Evolutionary conservation across 2,797 vertebrate genomes (phyloP).

Genomic region (Sebastes alutus): DNA sequence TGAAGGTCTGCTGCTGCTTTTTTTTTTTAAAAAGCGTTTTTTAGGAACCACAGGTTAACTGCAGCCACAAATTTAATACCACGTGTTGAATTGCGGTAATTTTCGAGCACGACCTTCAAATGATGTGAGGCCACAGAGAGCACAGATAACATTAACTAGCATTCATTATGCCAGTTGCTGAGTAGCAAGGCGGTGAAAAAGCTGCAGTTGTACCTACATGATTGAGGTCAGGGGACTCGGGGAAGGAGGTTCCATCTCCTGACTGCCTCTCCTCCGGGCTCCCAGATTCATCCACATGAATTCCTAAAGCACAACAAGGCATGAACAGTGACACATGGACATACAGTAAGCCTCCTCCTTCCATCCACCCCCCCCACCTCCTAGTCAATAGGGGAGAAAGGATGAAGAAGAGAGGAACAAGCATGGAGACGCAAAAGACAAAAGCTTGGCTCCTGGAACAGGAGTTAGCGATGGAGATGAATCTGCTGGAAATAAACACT

Average conservation of each 20-base stretch:
- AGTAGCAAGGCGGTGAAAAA: slow-evolving; percentile 14
- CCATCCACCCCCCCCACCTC: slow-evolving; percentile 36
- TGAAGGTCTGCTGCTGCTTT: slow-evolving; percentile 51
- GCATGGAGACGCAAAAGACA: slow-evolving; percentile 26
- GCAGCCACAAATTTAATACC: not conserved
- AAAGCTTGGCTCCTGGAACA: slow-evolving; percentile 23
- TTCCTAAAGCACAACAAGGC: slow-evolving; percentile 84
- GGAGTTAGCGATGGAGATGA: slow-evolving; percentile 37
- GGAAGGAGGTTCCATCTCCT: slow-evolving; percentile 96
- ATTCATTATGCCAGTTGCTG: slow-evolving; percentile 32
- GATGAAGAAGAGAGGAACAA: slow-evolving; percentile 53
- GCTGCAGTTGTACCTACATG: slow-evolving; percentile 81
- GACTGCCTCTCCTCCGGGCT: slow-evolving; percentile 95
- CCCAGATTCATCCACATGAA: slow-evolving; percentile 86
- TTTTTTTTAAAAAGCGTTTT: not conserved
- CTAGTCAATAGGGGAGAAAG: slow-evolving; percentile 20
- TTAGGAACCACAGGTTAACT: not conserved
- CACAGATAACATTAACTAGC: slow-evolving; percentile 38
- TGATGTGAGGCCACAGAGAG: slow-evolving; percentile 40
- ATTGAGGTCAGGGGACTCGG: slow-evolving; percentile 95
- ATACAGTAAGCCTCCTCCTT: slow-evolving; percentile 30
- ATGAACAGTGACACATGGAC: slow-evolving; percentile 64
- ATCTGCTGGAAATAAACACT: slow-evolving; percentile 5
- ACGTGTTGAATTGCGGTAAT: not conserved
- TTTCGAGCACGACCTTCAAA: slow-evolving; percentile 65